Conservation (phyloP, 2,797 vertebrate genomes). For the Rallus crepitans region DNA sequence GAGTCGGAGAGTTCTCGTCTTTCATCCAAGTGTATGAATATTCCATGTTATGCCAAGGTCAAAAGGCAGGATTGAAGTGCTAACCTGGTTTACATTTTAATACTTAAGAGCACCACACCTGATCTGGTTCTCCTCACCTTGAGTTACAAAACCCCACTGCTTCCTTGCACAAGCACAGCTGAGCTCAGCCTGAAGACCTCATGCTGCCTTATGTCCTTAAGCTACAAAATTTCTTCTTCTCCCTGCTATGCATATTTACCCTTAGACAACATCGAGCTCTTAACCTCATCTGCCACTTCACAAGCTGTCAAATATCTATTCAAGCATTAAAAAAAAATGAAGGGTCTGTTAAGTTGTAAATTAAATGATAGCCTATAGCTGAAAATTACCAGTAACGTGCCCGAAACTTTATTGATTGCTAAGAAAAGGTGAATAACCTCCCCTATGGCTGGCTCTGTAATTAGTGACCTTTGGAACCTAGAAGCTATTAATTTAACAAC, state of each 20-base stretch:
- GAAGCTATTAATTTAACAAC: constrained; percentile 65
- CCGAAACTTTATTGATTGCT: constrained; percentile 72
- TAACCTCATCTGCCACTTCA: constrained; percentile 50
- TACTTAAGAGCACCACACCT: neutral
- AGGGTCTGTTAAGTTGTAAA: constrained; percentile 62
- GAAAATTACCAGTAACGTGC: constrained; percentile 69
- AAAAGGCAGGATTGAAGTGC: constrained; percentile 27
- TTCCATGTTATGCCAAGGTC: constrained; percentile 40
- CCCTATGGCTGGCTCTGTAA: constrained; percentile 46
- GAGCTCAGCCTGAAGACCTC: neutral
- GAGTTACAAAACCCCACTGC: neutral
- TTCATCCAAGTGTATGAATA: constrained; percentile 42
- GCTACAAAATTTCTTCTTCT: neutral
- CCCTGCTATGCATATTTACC: constrained; percentile 27
- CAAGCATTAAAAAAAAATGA: constrained; percentile 60
- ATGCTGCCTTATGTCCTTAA: neutral
- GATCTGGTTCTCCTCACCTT: neutral
- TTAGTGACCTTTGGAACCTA: constrained; percentile 64
- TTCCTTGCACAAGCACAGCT: neutral
- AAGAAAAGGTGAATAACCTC: constrained; percentile 69
- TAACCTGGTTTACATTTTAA: constrained; percentile 45
- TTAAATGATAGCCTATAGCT: constrained; percentile 61
- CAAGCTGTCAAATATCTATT: constrained; percentile 56
- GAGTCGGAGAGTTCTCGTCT: neutral
- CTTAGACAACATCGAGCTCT: constrained; percentile 47